Conservation (phyloP, 1,140 invertebrate genomes). For the Melipona quadrifasciata region DNA sequence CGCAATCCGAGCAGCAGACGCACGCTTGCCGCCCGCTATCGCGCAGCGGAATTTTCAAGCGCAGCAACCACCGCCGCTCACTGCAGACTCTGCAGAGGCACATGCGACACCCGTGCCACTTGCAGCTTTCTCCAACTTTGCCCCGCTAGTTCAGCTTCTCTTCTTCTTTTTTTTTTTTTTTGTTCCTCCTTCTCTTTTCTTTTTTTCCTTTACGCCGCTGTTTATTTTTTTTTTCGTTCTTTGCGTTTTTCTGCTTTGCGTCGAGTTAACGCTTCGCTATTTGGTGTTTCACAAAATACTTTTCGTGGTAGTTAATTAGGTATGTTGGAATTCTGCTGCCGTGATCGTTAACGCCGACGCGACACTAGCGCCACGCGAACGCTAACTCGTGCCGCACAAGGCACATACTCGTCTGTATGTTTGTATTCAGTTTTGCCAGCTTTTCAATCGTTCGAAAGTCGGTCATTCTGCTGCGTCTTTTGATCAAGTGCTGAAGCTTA, state of each 20-base stretch:
- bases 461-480: not conserved
- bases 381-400: no score
- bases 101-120: not conserved
- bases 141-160: not conserved
- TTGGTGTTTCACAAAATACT: not conserved
- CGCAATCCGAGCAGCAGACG: constrained; percentile 30
- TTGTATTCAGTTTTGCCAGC: no score
- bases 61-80: not conserved
- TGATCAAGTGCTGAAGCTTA: not conserved
- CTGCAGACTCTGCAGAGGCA: not conserved
- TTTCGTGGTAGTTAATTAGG: not conserved
- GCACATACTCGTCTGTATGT: no score
- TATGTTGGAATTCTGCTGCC: no score
- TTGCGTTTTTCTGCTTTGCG: not conserved
- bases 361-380: no score
- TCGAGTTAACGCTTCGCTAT: not conserved
- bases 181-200: not conserved
- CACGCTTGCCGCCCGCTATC: constrained; percentile 29
- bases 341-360: no score
- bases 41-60: constrained; percentile 35
- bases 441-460: no score
- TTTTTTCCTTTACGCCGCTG: no score
- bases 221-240: not conserved
- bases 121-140: not conserved
- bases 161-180: not conserved